Evolutionary conservation across 1,140 invertebrate species (phyloP).

Genomic region (Paraescarpia echinospica): DNA sequence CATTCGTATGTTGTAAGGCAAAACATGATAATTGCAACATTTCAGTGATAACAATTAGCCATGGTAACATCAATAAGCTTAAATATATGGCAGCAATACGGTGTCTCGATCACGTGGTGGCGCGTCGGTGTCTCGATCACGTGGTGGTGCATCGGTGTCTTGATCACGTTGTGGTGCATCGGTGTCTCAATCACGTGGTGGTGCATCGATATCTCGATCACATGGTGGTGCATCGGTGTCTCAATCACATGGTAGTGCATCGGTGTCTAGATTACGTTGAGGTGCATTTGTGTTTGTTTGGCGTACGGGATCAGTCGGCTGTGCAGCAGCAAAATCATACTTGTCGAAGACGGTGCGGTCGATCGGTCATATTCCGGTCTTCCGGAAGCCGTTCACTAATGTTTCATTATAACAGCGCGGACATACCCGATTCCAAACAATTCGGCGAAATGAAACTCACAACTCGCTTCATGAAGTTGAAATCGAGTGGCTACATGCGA

Average conservation of each 20-base stretch:
- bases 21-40: too few relatives aligned
- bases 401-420: conserved; percentile 47
- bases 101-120: too few relatives aligned
- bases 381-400: conserved; percentile 50
- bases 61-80: too few relatives aligned
- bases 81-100: too few relatives aligned
- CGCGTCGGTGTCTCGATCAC: too few relatives aligned
- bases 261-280: conserved; percentile 1
- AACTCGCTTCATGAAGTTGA: conserved; percentile 15
- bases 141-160: background rate
- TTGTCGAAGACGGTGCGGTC: conserved; percentile 51
- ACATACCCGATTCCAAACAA: background rate
- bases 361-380: conserved; percentile 50
- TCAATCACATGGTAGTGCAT: conserved; percentile 6
- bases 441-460: background rate
- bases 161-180: background rate
- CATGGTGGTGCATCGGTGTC: conserved; percentile 12
- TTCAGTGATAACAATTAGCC: too few relatives aligned
- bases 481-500: conserved; percentile 24
- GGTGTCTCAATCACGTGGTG: background rate
- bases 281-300: conserved; percentile 9
- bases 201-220: conserved; percentile 1
- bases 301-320: conserved; percentile 10
- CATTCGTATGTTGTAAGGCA: too few relatives aligned
- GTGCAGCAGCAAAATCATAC: conserved; percentile 32